These are phyloP conservation scores for Menidia menidia DNA, from an alignment of 2,797 vertebrate species.

Conservation along the genomic window DNA sequence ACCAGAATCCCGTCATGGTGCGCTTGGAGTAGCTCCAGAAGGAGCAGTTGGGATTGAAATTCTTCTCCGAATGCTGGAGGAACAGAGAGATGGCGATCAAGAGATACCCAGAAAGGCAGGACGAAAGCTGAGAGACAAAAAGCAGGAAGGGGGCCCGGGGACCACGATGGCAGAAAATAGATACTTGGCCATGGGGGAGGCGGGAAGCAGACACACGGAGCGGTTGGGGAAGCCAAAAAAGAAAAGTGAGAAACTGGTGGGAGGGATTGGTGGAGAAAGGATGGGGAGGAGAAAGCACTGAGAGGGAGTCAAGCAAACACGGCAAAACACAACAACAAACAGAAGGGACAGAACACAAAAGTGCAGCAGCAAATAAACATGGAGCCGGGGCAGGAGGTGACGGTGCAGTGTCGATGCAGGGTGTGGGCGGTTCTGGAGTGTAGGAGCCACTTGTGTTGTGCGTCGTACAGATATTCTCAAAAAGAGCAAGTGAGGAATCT, in stretches of 20 bases:
- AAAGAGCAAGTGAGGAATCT: slow-evolving; percentile 64
- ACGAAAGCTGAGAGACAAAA: slow-evolving; percentile 38
- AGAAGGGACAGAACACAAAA: slow-evolving; percentile 75
- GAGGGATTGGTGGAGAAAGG: slow-evolving; percentile 46
- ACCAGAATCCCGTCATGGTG: slow-evolving; percentile 97
- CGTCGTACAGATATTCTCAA: slow-evolving; percentile 54
- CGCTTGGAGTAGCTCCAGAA: slow-evolving; percentile 99
- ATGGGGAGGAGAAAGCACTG: slow-evolving; percentile 53
- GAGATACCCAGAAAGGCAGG: slow-evolving; percentile 26
- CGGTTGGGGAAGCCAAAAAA: slow-evolving; percentile 39
- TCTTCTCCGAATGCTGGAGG: slow-evolving; percentile 93
- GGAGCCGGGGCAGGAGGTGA: slow-evolving; percentile 70
- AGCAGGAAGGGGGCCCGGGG: slow-evolving; percentile 18
- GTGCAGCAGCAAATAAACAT: slow-evolving; percentile 76
- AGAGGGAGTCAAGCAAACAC: slow-evolving; percentile 65
- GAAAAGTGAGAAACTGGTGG: slow-evolving; percentile 56
- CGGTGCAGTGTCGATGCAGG: slow-evolving; percentile 42
- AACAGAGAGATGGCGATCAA: not conserved
- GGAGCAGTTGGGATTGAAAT: slow-evolving; percentile 99
- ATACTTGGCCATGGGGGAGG: slow-evolving; percentile 52
- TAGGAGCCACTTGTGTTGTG: slow-evolving; percentile 65
- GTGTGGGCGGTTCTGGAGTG: slow-evolving; percentile 56
- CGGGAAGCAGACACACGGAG: slow-evolving; percentile 54
- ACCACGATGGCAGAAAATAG: slow-evolving; percentile 32
- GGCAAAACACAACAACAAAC: slow-evolving; percentile 70